Conservation (phyloP, 2,113 vertebrate genomes). For the Eclectus roratus region DNA sequence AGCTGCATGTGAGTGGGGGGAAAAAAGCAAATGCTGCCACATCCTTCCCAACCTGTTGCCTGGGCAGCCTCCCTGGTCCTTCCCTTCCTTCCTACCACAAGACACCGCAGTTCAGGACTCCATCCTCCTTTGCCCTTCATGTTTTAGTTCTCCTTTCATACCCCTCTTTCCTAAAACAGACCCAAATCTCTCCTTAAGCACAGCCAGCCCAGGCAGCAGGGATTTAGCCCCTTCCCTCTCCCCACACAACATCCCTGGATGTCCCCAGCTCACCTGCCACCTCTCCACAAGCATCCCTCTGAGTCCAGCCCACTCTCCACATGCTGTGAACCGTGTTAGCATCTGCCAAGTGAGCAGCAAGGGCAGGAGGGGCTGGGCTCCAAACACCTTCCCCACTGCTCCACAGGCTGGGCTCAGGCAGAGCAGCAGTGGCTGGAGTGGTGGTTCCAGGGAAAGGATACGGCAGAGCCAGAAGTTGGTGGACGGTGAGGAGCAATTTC, state of each 20-base stretch:
- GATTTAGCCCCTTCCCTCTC: not conserved
- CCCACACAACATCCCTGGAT: not conserved
- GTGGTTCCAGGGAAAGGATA: not conserved
- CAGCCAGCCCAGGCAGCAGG: not conserved
- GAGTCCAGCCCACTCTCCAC: not conserved
- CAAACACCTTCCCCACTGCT: not conserved
- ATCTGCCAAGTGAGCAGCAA: fast-evolving
- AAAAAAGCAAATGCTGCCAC: not conserved
- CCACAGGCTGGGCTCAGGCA: not conserved
- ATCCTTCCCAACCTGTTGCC: not conserved
- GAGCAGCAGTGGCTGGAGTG: not conserved
- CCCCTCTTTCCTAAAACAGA: not conserved
- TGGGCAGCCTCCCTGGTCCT: not conserved
- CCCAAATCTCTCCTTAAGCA: not conserved
- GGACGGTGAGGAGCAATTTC: not conserved
- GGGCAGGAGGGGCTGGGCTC: not conserved
- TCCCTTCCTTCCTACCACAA: not conserved
- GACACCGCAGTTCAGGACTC: not conserved
- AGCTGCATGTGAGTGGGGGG: not conserved
- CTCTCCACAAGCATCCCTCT: not conserved
- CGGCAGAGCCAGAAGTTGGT: not conserved
- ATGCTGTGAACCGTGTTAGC: not conserved
- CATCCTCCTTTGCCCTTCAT: not conserved
- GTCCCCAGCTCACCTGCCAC: not conserved
- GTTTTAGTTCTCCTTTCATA: not conserved